Percentiles rank a stretch among this genome's conserved stretches.
Evolutionary conservation across 2,797 vertebrate species (phyloP).

Genomic region (Sibirionetta formosa): DNA sequence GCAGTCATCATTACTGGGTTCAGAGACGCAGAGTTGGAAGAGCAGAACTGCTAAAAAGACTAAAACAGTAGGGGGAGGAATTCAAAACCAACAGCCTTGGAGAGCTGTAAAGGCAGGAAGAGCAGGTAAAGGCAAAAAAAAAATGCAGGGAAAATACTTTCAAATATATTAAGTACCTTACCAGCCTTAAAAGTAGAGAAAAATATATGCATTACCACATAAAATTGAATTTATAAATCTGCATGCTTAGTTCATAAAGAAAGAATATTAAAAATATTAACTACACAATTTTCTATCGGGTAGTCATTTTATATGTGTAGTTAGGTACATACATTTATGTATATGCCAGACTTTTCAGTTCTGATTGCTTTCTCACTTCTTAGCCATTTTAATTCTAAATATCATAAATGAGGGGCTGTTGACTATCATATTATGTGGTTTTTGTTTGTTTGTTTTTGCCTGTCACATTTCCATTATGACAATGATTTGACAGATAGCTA

Average conservation of each 20-base stretch:
- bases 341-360: neutral
- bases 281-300: neutral
- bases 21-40: neutral
- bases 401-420: neutral
- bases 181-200: neutral
- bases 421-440: neutral
- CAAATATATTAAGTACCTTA: neutral
- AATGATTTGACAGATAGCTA: neutral
- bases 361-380: neutral
- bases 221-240: neutral
- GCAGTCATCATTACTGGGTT: neutral
- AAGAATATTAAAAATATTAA: neutral
- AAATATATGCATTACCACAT: neutral
- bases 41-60: neutral
- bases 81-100: neutral
- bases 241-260: neutral
- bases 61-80: neutral
- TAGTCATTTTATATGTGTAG: neutral
- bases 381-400: neutral
- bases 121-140: neutral
- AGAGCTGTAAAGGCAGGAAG: neutral
- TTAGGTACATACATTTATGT: too few relatives aligned
- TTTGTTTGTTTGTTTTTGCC: neutral
- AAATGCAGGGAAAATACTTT: neutral
- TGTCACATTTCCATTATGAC: too few relatives aligned